phyloP scores from a whole-genome alignment of 1,140 invertebrate species.

The Tyrophagus putrescentiae region DNA sequence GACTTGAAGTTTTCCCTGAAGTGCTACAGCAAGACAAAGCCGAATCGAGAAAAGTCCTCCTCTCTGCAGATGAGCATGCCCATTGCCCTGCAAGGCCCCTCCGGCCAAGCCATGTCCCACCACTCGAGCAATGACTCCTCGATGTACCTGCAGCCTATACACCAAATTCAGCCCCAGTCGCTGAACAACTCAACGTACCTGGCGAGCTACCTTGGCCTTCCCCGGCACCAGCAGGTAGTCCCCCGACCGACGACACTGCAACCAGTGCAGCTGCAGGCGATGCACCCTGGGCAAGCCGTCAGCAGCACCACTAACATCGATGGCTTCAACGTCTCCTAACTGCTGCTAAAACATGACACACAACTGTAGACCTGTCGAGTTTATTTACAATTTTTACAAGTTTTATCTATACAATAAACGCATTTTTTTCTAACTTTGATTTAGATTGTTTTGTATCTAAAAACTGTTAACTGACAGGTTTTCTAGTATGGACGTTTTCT shows the following conservation, averaged over 20 bases:
- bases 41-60: neutral
- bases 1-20: slow-evolving; percentile 29
- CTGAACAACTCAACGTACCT: neutral
- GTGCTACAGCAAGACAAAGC: slow-evolving; percentile 28
- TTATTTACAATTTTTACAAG: too few species aligned
- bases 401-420: too few species aligned
- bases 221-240: neutral
- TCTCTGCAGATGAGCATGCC: neutral
- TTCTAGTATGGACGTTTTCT: too few species aligned
- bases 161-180: neutral
- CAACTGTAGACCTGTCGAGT: too few species aligned
- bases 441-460: too few species aligned
- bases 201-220: neutral
- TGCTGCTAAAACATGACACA: too few species aligned
- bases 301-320: too few species aligned
- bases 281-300: too few species aligned
- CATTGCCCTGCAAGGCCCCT: neutral
- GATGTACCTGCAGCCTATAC: neutral
- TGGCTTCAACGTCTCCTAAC: too few species aligned
- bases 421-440: too few species aligned
- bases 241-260: neutral
- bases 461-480: too few species aligned
- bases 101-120: neutral
- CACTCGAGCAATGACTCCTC: neutral
- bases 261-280: neutral